Evolutionary conservation across 2,113 vertebrate genomes (phyloP).

Genomic region (Uria lomvia): DNA sequence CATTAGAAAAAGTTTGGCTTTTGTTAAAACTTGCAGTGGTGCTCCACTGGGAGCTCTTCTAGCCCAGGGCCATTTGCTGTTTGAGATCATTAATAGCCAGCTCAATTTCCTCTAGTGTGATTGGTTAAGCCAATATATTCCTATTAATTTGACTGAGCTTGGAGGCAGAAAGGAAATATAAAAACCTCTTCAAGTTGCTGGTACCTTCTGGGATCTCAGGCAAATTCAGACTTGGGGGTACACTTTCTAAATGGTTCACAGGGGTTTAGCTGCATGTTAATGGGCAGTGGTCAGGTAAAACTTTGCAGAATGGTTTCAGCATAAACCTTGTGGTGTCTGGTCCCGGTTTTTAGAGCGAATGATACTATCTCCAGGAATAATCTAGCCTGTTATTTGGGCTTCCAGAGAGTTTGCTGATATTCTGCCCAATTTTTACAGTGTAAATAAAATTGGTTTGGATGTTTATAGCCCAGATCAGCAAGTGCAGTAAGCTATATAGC

Average conservation of each 20-base stretch:
- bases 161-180: not conserved
- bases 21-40: not conserved
- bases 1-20: not conserved
- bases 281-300: not conserved
- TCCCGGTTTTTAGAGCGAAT: not conserved
- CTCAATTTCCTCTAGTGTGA: not conserved
- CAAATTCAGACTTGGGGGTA: not conserved
- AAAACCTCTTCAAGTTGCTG: not conserved
- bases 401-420: not conserved
- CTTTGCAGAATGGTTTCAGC: not conserved
- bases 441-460: slow-evolving; percentile 3
- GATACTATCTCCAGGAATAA: not conserved
- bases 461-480: not conserved
- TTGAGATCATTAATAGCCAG: slow-evolving; percentile 13
- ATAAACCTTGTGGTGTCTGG: not conserved
- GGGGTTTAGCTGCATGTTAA: not conserved
- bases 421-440: not conserved
- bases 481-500: not conserved
- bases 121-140: not conserved
- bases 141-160: slow-evolving; percentile 22
- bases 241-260: not conserved
- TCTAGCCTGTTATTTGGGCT: not conserved
- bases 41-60: not conserved
- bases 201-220: not conserved
- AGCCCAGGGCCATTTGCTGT: not conserved